phyloP scores from a whole-genome alignment of 37 sponge, comb jelly and placozoan species.

The Petrosia ficiformis region DNA sequence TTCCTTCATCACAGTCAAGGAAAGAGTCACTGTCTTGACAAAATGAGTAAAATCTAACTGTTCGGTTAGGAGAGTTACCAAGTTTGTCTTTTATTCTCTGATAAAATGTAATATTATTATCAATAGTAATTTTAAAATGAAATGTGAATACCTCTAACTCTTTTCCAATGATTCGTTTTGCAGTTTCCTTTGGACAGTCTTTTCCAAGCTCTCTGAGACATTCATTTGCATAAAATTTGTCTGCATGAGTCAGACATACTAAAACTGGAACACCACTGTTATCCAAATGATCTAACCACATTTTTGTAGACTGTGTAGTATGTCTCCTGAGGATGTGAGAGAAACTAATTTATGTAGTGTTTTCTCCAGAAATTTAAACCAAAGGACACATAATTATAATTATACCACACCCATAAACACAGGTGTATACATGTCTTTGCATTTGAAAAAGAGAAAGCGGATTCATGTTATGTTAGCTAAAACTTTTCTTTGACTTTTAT shows the following conservation, averaged over 20 bases:
- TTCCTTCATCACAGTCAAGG: slow-evolving; percentile 11
- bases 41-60: slow-evolving; percentile 11
- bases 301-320: background rate
- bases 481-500: no score
- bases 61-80: background rate
- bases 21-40: slow-evolving; percentile 15
- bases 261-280: background rate
- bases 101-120: no score
- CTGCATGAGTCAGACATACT: slow-evolving; percentile 26
- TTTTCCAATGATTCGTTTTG: background rate
- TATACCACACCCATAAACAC: no score
- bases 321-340: slow-evolving; percentile 6
- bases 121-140: background rate
- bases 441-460: no score
- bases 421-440: no score
- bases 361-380: no score
- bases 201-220: background rate
- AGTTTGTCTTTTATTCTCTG: background rate
- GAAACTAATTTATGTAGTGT: no score
- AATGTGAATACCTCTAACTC: background rate
- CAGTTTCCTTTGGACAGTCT: background rate
- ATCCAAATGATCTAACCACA: background rate
- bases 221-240: slow-evolving; percentile 16
- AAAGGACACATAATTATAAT: no score
- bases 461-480: no score